phyloP scores from a whole-genome alignment of 1,140 invertebrate genomes.

The Trachymyrmex septentrionalis region DNA sequence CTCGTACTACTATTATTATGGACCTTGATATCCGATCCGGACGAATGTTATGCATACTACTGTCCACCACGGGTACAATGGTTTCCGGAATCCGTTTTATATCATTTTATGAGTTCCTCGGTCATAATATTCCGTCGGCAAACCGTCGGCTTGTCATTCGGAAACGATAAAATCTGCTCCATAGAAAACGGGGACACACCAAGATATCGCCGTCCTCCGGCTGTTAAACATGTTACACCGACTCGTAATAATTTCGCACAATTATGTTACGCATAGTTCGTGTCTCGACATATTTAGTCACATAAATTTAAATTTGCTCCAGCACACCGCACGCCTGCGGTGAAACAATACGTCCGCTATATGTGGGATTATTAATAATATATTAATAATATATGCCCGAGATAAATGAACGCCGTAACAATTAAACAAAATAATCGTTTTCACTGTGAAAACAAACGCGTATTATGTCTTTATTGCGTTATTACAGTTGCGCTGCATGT shows the following conservation, averaged over 20 bases:
- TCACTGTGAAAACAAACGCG: slow-evolving; percentile 53
- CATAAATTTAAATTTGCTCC: slow-evolving; percentile 54
- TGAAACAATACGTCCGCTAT: slow-evolving; percentile 53
- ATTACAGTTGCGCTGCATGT: slow-evolving; percentile 59
- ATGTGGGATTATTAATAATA: slow-evolving; percentile 58
- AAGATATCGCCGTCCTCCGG: slow-evolving; percentile 27
- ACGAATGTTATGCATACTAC: neutral
- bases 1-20: slow-evolving; percentile 17
- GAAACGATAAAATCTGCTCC: slow-evolving; percentile 50
- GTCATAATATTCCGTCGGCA: slow-evolving; percentile 28
- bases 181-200: neutral
- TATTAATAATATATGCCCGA: slow-evolving; percentile 56
- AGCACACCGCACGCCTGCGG: slow-evolving; percentile 49
- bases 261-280: slow-evolving; percentile 47
- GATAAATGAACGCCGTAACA: slow-evolving; percentile 59
- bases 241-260: slow-evolving; percentile 31
- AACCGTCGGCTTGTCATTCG: slow-evolving; percentile 28
- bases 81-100: slow-evolving; percentile 65
- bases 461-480: slow-evolving; percentile 62
- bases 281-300: slow-evolving; percentile 27
- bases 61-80: slow-evolving; percentile 7
- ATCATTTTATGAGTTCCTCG: slow-evolving; percentile 54
- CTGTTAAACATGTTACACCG: slow-evolving; percentile 29
- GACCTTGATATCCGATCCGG: neutral
- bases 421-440: slow-evolving; percentile 64